Evolutionary conservation across 2,113 vertebrate genomes (phyloP), one percentile per base, ranked within the genome.

Genomic region (Phrynocephalus versicolor): DNA sequence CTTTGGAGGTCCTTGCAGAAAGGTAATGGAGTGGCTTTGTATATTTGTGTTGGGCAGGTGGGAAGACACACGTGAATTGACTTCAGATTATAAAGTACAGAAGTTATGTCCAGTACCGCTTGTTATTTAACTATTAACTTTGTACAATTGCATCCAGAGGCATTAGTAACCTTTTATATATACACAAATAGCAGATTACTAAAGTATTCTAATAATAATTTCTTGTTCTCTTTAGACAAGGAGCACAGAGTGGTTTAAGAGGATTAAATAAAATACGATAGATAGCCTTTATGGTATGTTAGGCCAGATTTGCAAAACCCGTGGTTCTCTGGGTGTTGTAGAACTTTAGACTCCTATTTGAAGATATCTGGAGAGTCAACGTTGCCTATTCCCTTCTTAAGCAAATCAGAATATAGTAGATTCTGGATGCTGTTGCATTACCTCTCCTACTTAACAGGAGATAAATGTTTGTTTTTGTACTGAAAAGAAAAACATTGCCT

Each of bases 1-100:
- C 98, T 72, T 93, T 99, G 83, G 98, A 98, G 92, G 98, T 99
- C 81, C 95, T 99, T 85, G 98, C 99, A n/a, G 98, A 99, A 92
- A 98, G 99, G 99, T 99, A 97, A 96, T 45, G 0, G 39, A 57
- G 78, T n/a, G 21, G 7, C 9, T n/a, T 6, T 57, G 25, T 30
- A 8, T 21, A 4, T 30, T 27, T 33, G 10, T 35, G 12, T 7
- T 55, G 76, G 7, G 71, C 15, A 23, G 81, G 23, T 19, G 16
- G n/a, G n/a, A n/a, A n/a, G 67, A 82, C 89, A 41, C 15, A 58
- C 30, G 41, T 69, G 35, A 77, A 37, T 35, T 69, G n/a, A 51
- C 10, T 21, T 39, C 41, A 33, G 79, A 80, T 65, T 37, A 45
- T 14, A 65, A 14, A 64, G 10, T 27, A 25, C 18, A 23, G 51